Conservation (phyloP, 1,140 invertebrate species). For the Vanessa atalanta region DNA sequence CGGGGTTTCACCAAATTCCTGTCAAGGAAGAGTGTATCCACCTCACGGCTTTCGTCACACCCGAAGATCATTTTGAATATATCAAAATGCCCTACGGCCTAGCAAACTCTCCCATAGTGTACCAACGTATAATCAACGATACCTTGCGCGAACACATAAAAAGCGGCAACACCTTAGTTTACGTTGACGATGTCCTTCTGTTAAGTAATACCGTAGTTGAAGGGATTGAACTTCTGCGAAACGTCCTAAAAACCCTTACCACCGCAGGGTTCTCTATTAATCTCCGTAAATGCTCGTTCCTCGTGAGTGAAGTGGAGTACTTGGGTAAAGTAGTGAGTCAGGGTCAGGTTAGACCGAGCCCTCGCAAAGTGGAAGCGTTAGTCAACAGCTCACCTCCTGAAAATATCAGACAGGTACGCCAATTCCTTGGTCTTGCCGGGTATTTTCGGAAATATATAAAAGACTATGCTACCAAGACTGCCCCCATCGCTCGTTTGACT, state of each 20-base stretch:
- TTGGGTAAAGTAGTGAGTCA: background rate
- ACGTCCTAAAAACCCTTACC: constrained; percentile 18
- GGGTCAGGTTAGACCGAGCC: background rate
- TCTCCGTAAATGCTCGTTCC: constrained; percentile 24
- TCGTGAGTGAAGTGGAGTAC: constrained; percentile 22
- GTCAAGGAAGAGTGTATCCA: no score
- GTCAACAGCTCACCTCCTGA: background rate
- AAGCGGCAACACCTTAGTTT: no score
- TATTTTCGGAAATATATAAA: background rate
- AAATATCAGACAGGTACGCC: background rate
- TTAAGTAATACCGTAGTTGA: no score
- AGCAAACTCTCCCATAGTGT: no score
- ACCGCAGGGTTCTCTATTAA: constrained; percentile 27
- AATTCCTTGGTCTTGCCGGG: background rate
- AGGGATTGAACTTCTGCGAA: background rate
- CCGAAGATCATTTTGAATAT: no score
- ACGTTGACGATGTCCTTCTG: no score
- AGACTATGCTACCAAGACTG: constrained; percentile 10
- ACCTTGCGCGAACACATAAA: no score
- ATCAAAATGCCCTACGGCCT: no score
- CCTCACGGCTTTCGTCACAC: no score
- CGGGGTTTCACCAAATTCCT: no score
- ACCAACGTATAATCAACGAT: no score
- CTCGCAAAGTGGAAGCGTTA: background rate
- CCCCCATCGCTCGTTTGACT: constrained; percentile 17